These are phyloP conservation scores for Parus major DNA, from an alignment of 2,113 vertebrate genomes.

Conservation along the genomic window DNA sequence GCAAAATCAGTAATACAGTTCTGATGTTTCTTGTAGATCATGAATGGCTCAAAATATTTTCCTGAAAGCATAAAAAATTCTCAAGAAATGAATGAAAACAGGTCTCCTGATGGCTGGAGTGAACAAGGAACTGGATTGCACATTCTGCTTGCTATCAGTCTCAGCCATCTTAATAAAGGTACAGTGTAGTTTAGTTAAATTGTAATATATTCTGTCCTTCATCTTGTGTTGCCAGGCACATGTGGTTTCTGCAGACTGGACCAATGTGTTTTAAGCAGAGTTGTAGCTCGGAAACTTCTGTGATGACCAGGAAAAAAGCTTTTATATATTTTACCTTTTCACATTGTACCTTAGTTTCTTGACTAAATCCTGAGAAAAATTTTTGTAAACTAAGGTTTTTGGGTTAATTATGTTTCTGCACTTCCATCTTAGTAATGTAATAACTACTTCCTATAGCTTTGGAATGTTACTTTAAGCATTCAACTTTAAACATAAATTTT, in stretches of 20 bases:
- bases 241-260: not conserved
- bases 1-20: not conserved
- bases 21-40: not conserved
- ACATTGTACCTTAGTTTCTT: not conserved
- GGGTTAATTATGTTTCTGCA: not conserved
- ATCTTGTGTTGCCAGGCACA: fast-evolving
- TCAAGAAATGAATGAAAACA: not conserved
- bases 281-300: not conserved
- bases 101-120: not conserved
- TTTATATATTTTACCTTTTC: not conserved
- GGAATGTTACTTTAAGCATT: not conserved
- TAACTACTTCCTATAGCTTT: not conserved
- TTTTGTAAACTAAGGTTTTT: not conserved
- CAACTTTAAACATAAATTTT: too few relatives aligned
- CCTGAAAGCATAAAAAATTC: not conserved
- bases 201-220: not conserved
- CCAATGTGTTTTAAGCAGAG: not conserved
- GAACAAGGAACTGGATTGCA: not conserved
- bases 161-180: not conserved
- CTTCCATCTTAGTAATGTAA: not conserved
- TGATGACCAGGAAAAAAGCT: not conserved
- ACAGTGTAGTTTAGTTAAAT: not conserved
- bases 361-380: not conserved
- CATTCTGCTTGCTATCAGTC: not conserved
- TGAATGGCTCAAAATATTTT: not conserved